Evolutionary conservation across 2,797 vertebrate species (phyloP).

Genomic region (Holocentrus rufus): DNA sequence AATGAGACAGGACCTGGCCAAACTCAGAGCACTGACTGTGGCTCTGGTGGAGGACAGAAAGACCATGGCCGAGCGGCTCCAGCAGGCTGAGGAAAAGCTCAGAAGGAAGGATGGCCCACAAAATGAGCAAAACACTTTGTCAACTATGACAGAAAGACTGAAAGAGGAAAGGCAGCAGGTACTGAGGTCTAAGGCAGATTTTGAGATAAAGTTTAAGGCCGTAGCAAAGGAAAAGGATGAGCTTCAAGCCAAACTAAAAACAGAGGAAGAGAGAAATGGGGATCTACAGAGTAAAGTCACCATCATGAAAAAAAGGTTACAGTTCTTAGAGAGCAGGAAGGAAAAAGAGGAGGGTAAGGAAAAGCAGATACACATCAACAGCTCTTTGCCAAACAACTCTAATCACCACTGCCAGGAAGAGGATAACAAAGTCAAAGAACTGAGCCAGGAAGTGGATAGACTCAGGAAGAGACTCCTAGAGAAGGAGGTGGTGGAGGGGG

Average conservation of each 20-base stretch:
- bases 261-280: conserved; percentile 89
- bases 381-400: conserved; percentile 69
- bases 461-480: conserved; percentile 90
- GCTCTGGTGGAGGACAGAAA: conserved; percentile 95
- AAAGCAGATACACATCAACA: conserved; percentile 82
- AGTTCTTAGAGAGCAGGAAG: conserved; percentile 86
- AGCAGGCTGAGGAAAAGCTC: conserved; percentile 91
- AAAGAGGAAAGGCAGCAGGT: conserved; percentile 91
- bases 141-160: conserved; percentile 87
- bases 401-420: conserved; percentile 84
- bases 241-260: conserved; percentile 87
- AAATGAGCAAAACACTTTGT: conserved; percentile 90
- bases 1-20: conserved; percentile 92
- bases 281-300: conserved; percentile 90
- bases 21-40: conserved; percentile 93
- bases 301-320: conserved; percentile 89
- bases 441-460: conserved; percentile 91
- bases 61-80: conserved; percentile 90
- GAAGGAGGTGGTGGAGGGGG: conserved; percentile 90
- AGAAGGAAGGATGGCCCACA: conserved; percentile 84
- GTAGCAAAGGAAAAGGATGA: conserved; percentile 90
- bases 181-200: conserved; percentile 87
- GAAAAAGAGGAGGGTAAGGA: conserved; percentile 81
- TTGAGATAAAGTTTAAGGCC: conserved; percentile 88
- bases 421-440: conserved; percentile 94